Evolutionary conservation across 1,140 invertebrate genomes (phyloP), one percentile per base, ranked within the genome.

Genomic region (Dendroctonus valens): DNA sequence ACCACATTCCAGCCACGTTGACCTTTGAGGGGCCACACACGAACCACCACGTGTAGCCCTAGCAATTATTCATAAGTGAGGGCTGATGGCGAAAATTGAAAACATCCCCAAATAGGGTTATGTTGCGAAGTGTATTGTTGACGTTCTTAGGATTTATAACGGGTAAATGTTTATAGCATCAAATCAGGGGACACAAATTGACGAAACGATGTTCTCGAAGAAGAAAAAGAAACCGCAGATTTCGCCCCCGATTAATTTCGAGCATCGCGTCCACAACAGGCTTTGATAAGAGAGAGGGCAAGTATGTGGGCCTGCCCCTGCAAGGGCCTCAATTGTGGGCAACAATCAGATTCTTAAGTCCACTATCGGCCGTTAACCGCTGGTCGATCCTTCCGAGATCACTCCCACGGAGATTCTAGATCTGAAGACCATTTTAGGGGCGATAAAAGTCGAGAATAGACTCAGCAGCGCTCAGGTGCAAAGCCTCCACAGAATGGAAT

Each of bases 151-250:
- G 26, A 53, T 44, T 54, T 50, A 8, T 67, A 59, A 59, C 65
- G 65, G 58, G 58, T 60, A 7, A 59, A n/a, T 41, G 46, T 57
- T 60, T 44, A 12, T 26, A 15, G 11, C 38, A 46, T 5, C n/a
- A 46, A 26, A 37, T 59, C 7, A 38, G 48, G n/a, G 12, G 26
- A n/a, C 14, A 40, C 40, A 38, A 41, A 15, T 44, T 46, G 7
- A 46, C 9, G 51, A 39, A 44, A 67, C 41, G 44, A 94, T 97
- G 94, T 96, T 96, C 83, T 87, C 88, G 41, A 97, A 96, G 78
- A 96, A 96, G 84, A 96, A 96, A 80, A 97, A 97, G 87, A 97
- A 96, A 86, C 93, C 93, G 50, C 88, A 94, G 71, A 99, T 99
- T 76, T 98, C 96, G 41, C 89, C 89, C 57, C 97, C 97, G 5